These are phyloP conservation scores for Sardina pilchardus DNA, from an alignment of 2,113 vertebrate species.

Conservation along the genomic window DNA sequence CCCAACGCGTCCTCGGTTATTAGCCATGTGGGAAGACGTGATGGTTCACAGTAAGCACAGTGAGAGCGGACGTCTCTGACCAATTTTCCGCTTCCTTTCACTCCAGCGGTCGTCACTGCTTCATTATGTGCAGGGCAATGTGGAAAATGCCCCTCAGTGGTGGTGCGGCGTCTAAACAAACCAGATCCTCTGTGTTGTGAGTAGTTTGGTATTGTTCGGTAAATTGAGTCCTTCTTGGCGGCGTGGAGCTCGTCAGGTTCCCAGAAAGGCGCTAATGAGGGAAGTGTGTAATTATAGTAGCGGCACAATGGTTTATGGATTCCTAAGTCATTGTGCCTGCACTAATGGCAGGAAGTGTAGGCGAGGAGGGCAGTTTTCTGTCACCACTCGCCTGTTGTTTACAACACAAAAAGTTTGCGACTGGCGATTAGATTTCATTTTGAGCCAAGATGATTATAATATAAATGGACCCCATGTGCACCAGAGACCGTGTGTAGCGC, in stretches of 20 bases:
- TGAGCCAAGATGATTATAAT: not conserved
- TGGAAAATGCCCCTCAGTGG: conserved; percentile 24
- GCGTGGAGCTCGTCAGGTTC: not conserved
- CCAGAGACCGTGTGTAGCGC: not conserved
- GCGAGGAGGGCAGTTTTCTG: not conserved
- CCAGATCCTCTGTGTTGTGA: not conserved
- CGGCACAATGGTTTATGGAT: conserved; percentile 12
- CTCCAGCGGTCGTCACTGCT: conserved; percentile 30
- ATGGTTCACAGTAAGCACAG: not conserved
- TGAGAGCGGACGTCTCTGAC: not conserved
- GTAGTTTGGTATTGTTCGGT: not conserved
- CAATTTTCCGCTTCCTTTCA: not conserved
- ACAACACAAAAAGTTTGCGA: not conserved
- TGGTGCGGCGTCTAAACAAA: conserved; percentile 35
- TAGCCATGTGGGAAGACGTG: not conserved
- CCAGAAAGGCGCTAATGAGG: conserved; percentile 29
- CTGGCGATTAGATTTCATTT: not conserved
- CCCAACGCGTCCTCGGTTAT: not conserved
- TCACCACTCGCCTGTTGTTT: not conserved
- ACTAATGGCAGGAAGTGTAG: not conserved
- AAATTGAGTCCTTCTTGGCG: not conserved
- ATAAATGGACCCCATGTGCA: not conserved
- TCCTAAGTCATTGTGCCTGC: conserved; percentile 4
- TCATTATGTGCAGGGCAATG: conserved; percentile 28
- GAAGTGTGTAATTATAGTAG: conserved; percentile 26